phyloP scores from a whole-genome alignment of 2,797 vertebrate species.

The Cephalopachus bancanus region DNA sequence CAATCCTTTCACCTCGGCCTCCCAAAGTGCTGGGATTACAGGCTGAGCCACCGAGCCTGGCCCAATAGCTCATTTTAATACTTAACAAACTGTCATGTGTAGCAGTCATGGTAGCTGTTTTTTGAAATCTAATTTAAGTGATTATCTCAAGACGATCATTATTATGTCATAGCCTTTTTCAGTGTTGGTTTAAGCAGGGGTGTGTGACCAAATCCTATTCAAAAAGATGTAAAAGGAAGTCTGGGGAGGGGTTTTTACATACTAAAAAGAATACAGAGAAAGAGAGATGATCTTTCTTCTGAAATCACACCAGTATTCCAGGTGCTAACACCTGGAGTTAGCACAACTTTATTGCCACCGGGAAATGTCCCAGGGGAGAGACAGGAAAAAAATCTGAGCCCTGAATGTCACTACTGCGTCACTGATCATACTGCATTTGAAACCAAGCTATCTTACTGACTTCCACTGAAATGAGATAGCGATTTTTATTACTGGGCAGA shows the following conservation, averaged over 20 bases:
- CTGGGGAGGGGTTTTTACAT: neutral
- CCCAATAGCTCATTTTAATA: neutral
- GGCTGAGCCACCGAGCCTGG: no score
- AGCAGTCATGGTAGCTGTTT: neutral
- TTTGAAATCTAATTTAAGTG: neutral
- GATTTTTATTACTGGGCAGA: neutral
- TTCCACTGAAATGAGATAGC: neutral
- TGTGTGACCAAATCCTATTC: neutral
- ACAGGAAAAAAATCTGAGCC: rapidly evolving
- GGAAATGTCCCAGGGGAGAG: neutral
- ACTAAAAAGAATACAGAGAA: neutral
- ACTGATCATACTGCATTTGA: neutral
- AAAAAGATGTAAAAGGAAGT: neutral
- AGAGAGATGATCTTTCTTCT: neutral
- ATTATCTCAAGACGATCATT: neutral
- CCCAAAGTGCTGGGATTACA: no score
- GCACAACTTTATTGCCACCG: neutral
- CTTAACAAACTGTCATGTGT: neutral
- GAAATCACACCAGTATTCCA: neutral
- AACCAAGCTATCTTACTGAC: neutral
- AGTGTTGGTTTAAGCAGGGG: neutral
- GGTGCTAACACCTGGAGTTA: neutral
- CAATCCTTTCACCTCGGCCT: no score
- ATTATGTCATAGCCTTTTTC: neutral
- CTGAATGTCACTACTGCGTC: neutral